phyloP scores from a whole-genome alignment of 2,888 invertebrate species.

The Clostera curtula region DNA sequence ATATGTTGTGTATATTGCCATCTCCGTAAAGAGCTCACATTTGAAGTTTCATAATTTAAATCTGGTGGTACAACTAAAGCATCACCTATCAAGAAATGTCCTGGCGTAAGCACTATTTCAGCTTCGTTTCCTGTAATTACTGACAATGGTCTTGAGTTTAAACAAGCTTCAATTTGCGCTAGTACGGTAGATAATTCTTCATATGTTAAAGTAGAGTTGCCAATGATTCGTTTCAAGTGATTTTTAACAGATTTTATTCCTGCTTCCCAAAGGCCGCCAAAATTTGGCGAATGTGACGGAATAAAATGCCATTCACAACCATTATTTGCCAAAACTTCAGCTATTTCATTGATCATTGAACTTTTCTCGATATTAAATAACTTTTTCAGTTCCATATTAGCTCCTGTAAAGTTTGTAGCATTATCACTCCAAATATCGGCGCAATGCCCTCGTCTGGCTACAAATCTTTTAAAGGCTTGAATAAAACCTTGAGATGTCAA shows the following conservation, averaged over 20 bases:
- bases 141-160: slow-evolving; percentile 4
- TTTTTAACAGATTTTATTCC: slow-evolving; percentile 4
- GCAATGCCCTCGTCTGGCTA: too few relatives aligned
- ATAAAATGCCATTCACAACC: slow-evolving; percentile 5
- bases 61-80: slow-evolving; percentile 1
- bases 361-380: neutral
- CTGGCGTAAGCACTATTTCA: neutral
- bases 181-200: slow-evolving; percentile 2
- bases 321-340: neutral
- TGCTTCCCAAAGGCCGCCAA: slow-evolving; percentile 6
- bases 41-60: neutral
- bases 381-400: neutral
- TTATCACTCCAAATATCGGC: too few relatives aligned
- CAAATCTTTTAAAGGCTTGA: too few relatives aligned
- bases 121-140: neutral
- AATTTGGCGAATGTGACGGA: slow-evolving; percentile 5
- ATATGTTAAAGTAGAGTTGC: slow-evolving; percentile 1
- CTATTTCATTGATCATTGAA: neutral
- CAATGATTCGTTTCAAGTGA: slow-evolving; percentile 2
- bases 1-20: slow-evolving; percentile 4
- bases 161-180: neutral
- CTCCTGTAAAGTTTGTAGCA: slow-evolving; percentile 2
- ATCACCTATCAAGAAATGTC: slow-evolving; percentile 1
- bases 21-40: neutral
- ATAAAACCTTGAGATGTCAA: too few relatives aligned